A percentile compares a stretch with the other conserved stretches of the same genome.
Conservation (phyloP, 2,888 invertebrate genomes). For the Drosophila conformis region DNA sequence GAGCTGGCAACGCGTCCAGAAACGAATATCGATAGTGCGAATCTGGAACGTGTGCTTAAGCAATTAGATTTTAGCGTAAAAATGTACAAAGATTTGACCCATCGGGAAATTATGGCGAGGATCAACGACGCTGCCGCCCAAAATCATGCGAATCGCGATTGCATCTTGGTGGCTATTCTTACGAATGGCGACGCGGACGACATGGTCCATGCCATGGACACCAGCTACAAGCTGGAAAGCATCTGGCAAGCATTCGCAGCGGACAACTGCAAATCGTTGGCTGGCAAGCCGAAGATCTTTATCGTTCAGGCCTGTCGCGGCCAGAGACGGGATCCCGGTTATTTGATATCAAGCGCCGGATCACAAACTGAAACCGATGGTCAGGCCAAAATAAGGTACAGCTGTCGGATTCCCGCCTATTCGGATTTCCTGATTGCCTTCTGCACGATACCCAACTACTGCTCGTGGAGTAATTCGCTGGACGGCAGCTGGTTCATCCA, state of each 20-base stretch:
- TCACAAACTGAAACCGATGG: constrained; percentile 89
- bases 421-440: constrained; percentile 97
- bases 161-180: constrained; percentile 92
- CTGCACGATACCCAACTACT: constrained; percentile 96
- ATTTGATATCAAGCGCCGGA: constrained; percentile 83
- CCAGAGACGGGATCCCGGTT: constrained; percentile 90
- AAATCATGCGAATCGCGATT: constrained; percentile 93
- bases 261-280: constrained; percentile 92
- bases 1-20: constrained; percentile 91
- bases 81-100: constrained; percentile 88
- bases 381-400: constrained; percentile 86
- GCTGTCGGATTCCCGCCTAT: constrained; percentile 94
- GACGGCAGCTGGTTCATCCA: constrained; percentile 98
- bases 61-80: constrained; percentile 90
- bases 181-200: constrained; percentile 95
- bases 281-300: constrained; percentile 91
- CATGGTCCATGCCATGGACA: constrained; percentile 91
- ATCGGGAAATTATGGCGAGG: constrained; percentile 88
- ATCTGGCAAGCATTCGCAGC: constrained; percentile 92
- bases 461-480: constrained; percentile 96
- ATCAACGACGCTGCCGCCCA: constrained; percentile 89
- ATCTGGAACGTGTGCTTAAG: constrained; percentile 88
- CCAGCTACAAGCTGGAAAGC: constrained; percentile 91
- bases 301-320: constrained; percentile 96
- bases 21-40: constrained; percentile 92